A percentile compares a stretch with the other conserved stretches of the same genome.
Conservation (phyloP, 1,140 invertebrate genomes). For the Dolichoris vasculosae region DNA sequence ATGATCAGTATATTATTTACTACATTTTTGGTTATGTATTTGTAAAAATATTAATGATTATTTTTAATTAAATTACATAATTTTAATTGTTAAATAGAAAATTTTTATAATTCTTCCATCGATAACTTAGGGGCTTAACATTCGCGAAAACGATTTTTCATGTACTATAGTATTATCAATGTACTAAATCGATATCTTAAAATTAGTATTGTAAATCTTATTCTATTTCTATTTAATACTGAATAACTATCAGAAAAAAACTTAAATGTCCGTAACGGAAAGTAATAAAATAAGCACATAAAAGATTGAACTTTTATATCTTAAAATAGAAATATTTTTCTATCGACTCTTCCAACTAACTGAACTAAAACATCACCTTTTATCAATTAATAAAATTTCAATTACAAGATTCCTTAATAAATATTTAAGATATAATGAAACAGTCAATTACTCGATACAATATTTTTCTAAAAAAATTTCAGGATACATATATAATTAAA, state of each 20-base stretch:
- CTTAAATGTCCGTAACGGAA: neutral
- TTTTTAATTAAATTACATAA: neutral
- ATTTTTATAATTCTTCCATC: too few relatives aligned
- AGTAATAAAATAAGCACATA: neutral
- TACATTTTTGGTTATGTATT: neutral
- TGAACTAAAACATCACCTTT: neutral
- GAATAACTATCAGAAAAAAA: neutral
- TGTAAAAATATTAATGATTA: neutral
- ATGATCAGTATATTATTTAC: neutral
- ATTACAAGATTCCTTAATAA: neutral
- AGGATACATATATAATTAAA: too few relatives aligned
- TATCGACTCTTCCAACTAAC: neutral
- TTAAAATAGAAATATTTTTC: neutral
- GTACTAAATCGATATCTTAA: neutral
- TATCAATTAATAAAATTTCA: neutral
- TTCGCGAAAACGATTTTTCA: neutral
- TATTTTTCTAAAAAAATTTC: too few relatives aligned
- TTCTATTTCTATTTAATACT: neutral
- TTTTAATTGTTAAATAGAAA: neutral
- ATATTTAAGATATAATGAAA: neutral
- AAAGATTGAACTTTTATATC: neutral
- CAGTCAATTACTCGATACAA: neutral
- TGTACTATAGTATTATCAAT: neutral
- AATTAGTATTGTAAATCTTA: neutral
- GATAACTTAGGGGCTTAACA: neutral